phyloP scores from a whole-genome alignment of 2,888 invertebrate species.

The Drosophila paramelanica region DNA sequence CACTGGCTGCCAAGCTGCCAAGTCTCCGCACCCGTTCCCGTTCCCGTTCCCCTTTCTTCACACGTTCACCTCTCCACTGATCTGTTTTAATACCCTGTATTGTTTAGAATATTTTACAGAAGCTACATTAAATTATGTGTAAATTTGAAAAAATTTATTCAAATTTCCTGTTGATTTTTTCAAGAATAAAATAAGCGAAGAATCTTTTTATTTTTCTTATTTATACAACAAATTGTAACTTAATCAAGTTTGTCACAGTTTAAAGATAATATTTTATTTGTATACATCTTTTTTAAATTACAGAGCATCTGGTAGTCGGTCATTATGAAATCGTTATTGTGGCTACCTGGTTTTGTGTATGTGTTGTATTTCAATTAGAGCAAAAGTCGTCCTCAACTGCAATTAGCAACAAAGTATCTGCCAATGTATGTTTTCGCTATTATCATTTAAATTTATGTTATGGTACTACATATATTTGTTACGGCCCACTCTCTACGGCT shows the following conservation, averaged over 20 bases:
- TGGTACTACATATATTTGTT: conserved; percentile 63
- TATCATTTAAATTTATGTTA: conserved; percentile 79
- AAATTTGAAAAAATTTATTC: too few relatives aligned
- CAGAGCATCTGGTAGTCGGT: conserved; percentile 11
- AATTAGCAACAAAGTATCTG: conserved; percentile 79
- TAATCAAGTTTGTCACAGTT: too few relatives aligned
- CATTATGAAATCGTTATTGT: background rate
- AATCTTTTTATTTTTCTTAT: too few relatives aligned
- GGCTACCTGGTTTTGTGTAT: conserved; percentile 30
- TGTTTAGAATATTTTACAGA: too few relatives aligned
- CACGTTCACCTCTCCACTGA: conserved; percentile 1
- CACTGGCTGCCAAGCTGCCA: conserved; percentile 34
- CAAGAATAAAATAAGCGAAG: too few relatives aligned
- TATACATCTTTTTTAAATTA: too few relatives aligned
- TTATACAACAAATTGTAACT: too few relatives aligned
- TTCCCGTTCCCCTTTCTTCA: background rate
- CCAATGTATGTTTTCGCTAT: conserved; percentile 76
- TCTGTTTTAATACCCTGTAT: conserved; percentile 1
- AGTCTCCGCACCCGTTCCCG: background rate
- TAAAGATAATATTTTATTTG: too few relatives aligned
- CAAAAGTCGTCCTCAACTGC: conserved; percentile 70
- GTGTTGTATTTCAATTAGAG: conserved; percentile 78
- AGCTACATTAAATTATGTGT: too few relatives aligned
- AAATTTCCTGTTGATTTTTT: too few relatives aligned
- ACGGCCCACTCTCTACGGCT: conserved; percentile 35